A percentile compares a stretch with the other conserved stretches of the same genome.
These are phyloP conservation scores for Lophotis ruficrista DNA, from an alignment of 2,113 vertebrate genomes.

Conservation along the genomic window DNA sequence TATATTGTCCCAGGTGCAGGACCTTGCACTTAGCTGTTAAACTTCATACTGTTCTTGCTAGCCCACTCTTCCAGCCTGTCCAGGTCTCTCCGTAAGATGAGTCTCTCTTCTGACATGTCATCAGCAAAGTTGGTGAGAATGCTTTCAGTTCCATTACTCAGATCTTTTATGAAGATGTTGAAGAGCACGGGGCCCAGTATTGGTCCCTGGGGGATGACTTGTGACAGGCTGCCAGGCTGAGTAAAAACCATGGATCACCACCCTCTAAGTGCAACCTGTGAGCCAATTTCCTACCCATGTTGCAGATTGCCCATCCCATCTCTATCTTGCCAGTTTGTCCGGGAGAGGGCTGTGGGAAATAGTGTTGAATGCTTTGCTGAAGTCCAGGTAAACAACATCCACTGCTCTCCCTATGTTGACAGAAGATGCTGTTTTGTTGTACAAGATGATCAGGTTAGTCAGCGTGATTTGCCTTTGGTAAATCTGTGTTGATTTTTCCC, in stretches of 20 bases:
- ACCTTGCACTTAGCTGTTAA: not conserved
- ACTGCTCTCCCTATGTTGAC: accelerated
- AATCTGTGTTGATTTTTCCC: not conserved
- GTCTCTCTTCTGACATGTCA: not conserved
- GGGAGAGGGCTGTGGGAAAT: not conserved
- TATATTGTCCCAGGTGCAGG: not conserved
- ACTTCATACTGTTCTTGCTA: not conserved
- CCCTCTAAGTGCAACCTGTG: accelerated
- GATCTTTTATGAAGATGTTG: not conserved
- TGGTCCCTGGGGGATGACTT: not conserved
- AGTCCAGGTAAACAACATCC: not conserved
- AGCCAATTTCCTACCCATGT: not conserved
- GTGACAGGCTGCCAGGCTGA: not conserved
- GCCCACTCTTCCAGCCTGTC: not conserved
- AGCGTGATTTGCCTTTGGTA: not conserved
- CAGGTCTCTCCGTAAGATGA: not conserved
- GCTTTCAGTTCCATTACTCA: not conserved
- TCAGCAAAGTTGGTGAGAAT: not conserved
- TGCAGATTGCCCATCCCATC: accelerated
- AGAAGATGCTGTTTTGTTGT: not conserved
- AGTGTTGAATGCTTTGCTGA: accelerated
- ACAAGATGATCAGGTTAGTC: not conserved
- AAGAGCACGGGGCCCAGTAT: not conserved
- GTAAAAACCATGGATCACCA: not conserved
- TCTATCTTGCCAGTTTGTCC: not conserved